A percentile compares a stretch with the other conserved stretches of the same genome.
Conservation (phyloP, 1,140 invertebrate genomes). For the Plodia interpunctella region DNA sequence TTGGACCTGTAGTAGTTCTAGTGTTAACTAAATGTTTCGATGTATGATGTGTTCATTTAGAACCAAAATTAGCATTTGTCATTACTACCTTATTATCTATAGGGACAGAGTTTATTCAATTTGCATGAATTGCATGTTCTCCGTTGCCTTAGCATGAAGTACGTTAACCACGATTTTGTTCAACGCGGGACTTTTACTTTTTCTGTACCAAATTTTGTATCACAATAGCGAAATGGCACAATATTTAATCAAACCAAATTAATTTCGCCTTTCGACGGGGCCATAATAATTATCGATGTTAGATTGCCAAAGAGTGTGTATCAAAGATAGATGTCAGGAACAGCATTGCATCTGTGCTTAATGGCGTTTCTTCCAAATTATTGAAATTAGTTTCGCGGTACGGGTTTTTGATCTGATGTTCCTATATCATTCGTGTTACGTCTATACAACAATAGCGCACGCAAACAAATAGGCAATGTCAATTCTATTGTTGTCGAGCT, state of each 20-base stretch:
- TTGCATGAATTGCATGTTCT: conserved; percentile 50
- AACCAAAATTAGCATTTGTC: conserved; percentile 58
- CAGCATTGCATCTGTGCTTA: conserved; percentile 56
- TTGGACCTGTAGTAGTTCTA: conserved; percentile 60
- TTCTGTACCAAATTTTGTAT: conserved; percentile 17
- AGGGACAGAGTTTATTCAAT: conserved; percentile 43
- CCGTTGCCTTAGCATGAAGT: conserved; percentile 34
- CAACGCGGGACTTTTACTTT: conserved; percentile 25
- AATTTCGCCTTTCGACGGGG: conserved; percentile 36
- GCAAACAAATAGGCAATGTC: conserved; percentile 45
- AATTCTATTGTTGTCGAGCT: conserved; percentile 72
- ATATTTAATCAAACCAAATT: conserved; percentile 33
- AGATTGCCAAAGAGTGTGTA: conserved; percentile 73
- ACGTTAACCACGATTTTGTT: conserved; percentile 22
- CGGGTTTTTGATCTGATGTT: conserved; percentile 75
- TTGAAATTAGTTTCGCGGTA: conserved; percentile 66
- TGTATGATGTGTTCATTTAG: conserved; percentile 73
- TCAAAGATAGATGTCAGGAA: conserved; percentile 68
- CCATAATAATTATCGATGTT: conserved; percentile 49
- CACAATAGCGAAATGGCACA: conserved; percentile 27
- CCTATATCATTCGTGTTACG: conserved; percentile 63
- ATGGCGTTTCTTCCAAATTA: conserved; percentile 65
- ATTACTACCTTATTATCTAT: conserved; percentile 43
- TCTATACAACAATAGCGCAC: conserved; percentile 54
- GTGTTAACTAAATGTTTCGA: conserved; percentile 66